Evolutionary conservation across 2,113 vertebrate species (phyloP).

Genomic region (Ophiodon elongatus): DNA sequence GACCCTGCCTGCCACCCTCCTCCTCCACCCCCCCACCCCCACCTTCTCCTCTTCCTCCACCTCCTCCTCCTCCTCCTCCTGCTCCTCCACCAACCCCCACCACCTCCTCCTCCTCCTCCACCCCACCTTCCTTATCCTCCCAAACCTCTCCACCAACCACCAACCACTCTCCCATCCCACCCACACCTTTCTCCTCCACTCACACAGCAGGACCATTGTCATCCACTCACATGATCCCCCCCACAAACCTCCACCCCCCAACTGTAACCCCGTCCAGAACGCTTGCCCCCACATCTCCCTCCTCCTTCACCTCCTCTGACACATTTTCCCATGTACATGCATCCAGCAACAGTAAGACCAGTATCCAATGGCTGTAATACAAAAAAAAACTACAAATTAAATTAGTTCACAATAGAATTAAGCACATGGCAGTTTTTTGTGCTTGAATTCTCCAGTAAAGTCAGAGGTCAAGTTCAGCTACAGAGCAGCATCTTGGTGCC

Average conservation of each 20-base stretch:
- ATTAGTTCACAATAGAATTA: not conserved
- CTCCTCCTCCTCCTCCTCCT: slow-evolving; percentile 59
- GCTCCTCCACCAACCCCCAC: slow-evolving; percentile 55
- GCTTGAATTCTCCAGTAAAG: not conserved
- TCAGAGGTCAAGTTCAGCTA: slow-evolving; percentile 36
- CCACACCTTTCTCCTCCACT: slow-evolving; percentile 56
- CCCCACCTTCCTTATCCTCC: slow-evolving; percentile 59
- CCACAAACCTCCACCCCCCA: not conserved
- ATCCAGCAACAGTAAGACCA: slow-evolving; percentile 3
- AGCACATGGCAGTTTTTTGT: not conserved
- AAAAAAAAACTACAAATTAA: not conserved
- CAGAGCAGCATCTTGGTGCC: not conserved
- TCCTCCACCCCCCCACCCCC: not conserved
- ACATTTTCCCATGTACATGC: slow-evolving; percentile 44
- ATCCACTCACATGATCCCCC: slow-evolving; percentile 31
- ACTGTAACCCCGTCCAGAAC: slow-evolving; percentile 60
- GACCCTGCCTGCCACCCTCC: slow-evolving; percentile 54
- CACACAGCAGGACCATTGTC: slow-evolving; percentile 79
- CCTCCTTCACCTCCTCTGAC: slow-evolving; percentile 44
- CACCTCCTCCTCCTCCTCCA: slow-evolving; percentile 10
- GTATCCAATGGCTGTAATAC: not conserved
- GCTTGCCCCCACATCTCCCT: slow-evolving; percentile 29
- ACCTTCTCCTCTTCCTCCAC: slow-evolving; percentile 10
- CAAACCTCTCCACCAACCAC: slow-evolving; percentile 53
- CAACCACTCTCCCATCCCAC: slow-evolving; percentile 43